These are phyloP conservation scores for Linurgus olivaceus DNA, from an alignment of 2,797 vertebrate species.

Conservation along the genomic window DNA sequence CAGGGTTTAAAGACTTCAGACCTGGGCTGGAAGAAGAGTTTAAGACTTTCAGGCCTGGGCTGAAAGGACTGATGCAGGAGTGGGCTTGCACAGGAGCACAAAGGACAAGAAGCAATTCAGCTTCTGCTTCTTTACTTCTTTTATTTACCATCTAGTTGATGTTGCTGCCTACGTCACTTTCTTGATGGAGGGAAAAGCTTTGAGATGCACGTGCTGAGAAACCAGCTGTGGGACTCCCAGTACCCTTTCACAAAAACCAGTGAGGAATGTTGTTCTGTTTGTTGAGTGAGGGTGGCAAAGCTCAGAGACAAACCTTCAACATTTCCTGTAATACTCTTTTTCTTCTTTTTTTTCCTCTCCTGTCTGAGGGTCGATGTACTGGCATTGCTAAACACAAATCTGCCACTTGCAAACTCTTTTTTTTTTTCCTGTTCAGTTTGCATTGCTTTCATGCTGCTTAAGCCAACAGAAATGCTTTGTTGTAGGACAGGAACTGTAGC, in stretches of 20 bases:
- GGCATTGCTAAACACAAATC: background rate
- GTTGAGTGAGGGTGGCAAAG: background rate
- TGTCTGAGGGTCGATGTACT: fast-evolving
- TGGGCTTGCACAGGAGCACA: fast-evolving
- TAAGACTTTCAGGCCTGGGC: background rate
- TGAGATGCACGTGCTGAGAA: background rate
- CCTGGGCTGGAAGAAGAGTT: background rate
- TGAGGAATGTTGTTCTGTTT: background rate
- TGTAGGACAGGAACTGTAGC: background rate
- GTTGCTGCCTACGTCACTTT: background rate
- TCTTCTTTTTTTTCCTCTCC: background rate
- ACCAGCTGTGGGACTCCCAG: background rate
- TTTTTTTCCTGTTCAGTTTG: background rate
- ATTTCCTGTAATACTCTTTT: background rate
- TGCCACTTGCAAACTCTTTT: background rate
- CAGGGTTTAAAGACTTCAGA: background rate
- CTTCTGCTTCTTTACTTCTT: background rate
- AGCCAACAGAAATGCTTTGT: background rate
- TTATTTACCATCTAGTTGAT: background rate
- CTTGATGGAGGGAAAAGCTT: background rate
- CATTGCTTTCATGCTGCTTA: background rate
- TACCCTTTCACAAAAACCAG: background rate
- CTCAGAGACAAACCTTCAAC: background rate
- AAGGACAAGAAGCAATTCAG: background rate
- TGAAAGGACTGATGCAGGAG: background rate